phyloP scores from a whole-genome alignment of 2,797 vertebrate species.

The Prionace glauca region DNA sequence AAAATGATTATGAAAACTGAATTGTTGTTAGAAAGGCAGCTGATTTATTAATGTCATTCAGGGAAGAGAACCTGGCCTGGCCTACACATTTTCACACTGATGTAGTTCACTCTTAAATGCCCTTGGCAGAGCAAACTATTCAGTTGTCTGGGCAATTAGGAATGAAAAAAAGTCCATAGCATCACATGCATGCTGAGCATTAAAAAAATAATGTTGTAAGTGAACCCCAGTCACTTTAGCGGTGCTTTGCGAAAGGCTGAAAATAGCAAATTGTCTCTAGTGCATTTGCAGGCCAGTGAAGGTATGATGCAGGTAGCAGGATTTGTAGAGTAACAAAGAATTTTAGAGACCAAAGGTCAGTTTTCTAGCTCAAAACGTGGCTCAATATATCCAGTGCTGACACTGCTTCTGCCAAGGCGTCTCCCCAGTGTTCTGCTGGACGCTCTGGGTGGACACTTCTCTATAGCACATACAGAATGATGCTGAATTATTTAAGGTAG shows the following conservation, averaged over 20 bases:
- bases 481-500: background rate
- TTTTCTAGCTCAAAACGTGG: background rate
- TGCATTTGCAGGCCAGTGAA: background rate
- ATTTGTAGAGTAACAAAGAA: background rate
- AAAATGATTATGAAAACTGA: background rate
- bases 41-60: background rate
- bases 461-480: background rate
- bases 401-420: background rate
- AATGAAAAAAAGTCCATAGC: background rate
- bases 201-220: background rate
- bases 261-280: background rate
- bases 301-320: background rate
- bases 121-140: background rate
- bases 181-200: background rate
- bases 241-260: background rate
- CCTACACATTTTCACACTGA: background rate
- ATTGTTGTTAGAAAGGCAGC: background rate
- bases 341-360: background rate
- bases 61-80: background rate
- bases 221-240: background rate
- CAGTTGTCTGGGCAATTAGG: background rate
- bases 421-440: background rate
- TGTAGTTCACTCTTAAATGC: background rate
- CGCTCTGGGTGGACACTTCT: background rate
- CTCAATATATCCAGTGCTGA: background rate